phyloP scores from a whole-genome alignment of 2,888 invertebrate genomes.

The Corbicula japonica region DNA sequence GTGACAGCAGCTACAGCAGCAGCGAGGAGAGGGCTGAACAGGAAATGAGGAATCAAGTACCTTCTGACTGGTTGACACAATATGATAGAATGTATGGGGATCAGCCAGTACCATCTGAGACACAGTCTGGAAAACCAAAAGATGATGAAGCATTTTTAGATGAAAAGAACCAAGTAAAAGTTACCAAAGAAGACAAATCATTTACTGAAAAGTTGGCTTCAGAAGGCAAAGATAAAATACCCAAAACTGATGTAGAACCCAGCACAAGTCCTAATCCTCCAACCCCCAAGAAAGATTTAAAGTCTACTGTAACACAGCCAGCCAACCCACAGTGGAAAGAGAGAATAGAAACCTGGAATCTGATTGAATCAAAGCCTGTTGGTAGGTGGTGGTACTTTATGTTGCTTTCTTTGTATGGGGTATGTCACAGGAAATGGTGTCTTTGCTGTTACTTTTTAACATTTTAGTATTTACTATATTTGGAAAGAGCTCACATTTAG shows the following conservation, averaged over 20 bases:
- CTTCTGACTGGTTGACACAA: constrained; percentile 56
- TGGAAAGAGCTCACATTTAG: too few relatives aligned
- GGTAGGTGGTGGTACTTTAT: constrained; percentile 51
- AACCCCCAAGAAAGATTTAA: constrained; percentile 59
- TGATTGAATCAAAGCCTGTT: constrained; percentile 73
- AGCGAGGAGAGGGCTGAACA: constrained; percentile 48
- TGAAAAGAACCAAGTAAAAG: neutral
- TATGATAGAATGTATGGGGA: constrained; percentile 59
- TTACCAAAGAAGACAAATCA: constrained; percentile 2
- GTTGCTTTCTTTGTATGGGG: neutral
- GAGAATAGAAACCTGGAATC: constrained; percentile 60
- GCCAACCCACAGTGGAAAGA: constrained; percentile 59
- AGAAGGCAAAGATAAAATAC: constrained; percentile 31
- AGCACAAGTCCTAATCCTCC: constrained; percentile 80
- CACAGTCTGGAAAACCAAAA: constrained; percentile 15
- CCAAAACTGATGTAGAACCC: constrained; percentile 60
- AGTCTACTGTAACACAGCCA: constrained; percentile 67
- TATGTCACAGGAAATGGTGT: too few relatives aligned
- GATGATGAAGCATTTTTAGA: constrained; percentile 15
- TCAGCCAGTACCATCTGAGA: constrained; percentile 34
- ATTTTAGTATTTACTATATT: too few relatives aligned
- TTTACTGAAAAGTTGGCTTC: neutral
- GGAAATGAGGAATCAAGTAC: constrained; percentile 39
- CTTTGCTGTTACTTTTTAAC: too few relatives aligned
- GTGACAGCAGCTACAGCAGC: constrained; percentile 66